Evolutionary conservation across 2,797 vertebrate genomes (phyloP).

Genomic region (Astyanax mexicanus): DNA sequence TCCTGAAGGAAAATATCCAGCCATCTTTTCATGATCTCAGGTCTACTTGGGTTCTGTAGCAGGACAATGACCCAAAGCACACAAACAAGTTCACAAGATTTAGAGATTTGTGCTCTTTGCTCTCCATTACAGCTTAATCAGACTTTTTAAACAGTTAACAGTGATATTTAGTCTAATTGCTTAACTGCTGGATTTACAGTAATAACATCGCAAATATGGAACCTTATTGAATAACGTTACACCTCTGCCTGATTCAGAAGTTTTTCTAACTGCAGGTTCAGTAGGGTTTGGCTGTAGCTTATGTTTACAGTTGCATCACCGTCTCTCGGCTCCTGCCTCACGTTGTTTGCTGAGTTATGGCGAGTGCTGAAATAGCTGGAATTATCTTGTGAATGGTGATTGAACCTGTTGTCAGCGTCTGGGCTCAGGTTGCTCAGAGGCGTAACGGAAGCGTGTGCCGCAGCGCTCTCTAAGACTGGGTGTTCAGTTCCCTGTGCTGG

Average conservation of each 20-base stretch:
- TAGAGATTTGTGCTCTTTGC: too few relatives aligned
- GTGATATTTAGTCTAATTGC: too few relatives aligned
- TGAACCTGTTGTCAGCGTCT: slow-evolving; percentile 33
- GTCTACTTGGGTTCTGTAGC: too few relatives aligned
- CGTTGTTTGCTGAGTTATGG: not conserved
- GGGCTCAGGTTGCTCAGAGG: slow-evolving; percentile 70
- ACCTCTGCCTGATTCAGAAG: not conserved
- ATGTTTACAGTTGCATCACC: not conserved
- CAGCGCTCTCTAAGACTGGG: slow-evolving; percentile 62
- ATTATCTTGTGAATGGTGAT: slow-evolving; percentile 34
- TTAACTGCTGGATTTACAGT: too few relatives aligned
- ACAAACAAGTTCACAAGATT: too few relatives aligned
- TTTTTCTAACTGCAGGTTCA: not conserved
- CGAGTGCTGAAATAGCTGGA: not conserved
- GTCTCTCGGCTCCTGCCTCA: not conserved
- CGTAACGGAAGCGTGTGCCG: slow-evolving; percentile 67
- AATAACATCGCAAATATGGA: too few relatives aligned
- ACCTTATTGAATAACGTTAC: not conserved
- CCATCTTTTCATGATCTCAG: too few relatives aligned
- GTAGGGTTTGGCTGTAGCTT: too few relatives aligned
- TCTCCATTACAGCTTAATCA: too few relatives aligned
- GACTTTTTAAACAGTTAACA: too few relatives aligned
- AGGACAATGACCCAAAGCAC: too few relatives aligned
- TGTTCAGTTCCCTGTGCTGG: slow-evolving; percentile 71
- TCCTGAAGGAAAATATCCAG: too few relatives aligned